Base-by-base conservation (phyloP, 2,113 vertebrate genomes). In the Leuciscus idus region DNA sequence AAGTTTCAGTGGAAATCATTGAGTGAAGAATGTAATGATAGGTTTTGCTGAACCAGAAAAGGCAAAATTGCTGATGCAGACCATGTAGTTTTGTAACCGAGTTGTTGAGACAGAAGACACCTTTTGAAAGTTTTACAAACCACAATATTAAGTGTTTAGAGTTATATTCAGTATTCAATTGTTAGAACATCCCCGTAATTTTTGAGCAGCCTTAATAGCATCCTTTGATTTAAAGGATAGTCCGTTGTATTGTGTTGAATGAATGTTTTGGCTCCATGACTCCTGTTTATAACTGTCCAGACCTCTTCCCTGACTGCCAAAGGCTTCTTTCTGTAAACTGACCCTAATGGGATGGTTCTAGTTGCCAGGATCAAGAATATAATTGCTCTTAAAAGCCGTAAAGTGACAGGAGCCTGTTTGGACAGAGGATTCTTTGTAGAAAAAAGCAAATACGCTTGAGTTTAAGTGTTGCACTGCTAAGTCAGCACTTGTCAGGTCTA, bases 271-370 rank as follows among this genome's bases (percentile, higher is more conserved):
- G 81, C 84, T 76, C 83, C 17, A 33, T 87, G 75, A 70, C 83
- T 88, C 36, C 12, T 12, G 46, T 55, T 84, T 80, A 85, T 81
- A 26, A 86, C 57, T 36, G 48, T 81, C 77, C 88, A 88, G 83
- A 68, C 55, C 30, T 73, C 26, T 46, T 70, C 19, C 28, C 81
- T 64, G 43, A 55, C 48, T 80, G 55, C 61, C 30, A 17, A 73
- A 2, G 23, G 74, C 50, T 85, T 72, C 76, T 39, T 72, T 86
- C 73, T 89, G 89, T 88, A 89, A 92, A 77, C 74, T 83, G 48
- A 92, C 83, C 84, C 89, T 87, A 83, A 88, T 90, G 79, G 86
- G 23, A 83, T 28, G 80, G 78, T 72, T 84, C 55, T 81, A 81
- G 81, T 61, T 77, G 86, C 64, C 61, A 26, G 72, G 83, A 26